Evolutionary conservation across 2,113 vertebrate genomes (phyloP).

Genomic region (Leucoraja erinaceus): DNA sequence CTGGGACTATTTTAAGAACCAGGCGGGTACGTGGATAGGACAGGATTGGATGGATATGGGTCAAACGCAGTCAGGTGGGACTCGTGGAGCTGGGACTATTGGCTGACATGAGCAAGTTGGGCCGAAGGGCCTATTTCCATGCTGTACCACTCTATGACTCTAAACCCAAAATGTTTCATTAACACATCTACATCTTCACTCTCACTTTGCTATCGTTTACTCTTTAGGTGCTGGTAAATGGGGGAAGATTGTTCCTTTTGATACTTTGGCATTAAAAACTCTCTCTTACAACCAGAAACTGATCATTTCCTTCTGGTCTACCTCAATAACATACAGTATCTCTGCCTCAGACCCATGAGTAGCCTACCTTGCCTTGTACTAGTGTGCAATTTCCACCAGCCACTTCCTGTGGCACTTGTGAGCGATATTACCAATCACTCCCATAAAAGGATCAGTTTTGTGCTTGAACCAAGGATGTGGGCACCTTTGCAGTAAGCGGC

Average conservation of each 20-base stretch:
- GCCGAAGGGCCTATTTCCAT: no score
- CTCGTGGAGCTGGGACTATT: no score
- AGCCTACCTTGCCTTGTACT: background rate
- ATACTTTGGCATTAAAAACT: background rate
- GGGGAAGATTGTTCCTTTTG: background rate
- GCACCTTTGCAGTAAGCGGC: no score
- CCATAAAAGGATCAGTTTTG: background rate
- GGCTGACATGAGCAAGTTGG: no score
- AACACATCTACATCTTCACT: background rate
- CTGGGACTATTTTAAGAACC: no score
- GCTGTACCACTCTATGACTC: no score
- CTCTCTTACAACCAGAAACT: background rate
- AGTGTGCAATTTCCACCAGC: background rate
- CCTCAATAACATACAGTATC: background rate
- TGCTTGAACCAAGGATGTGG: background rate
- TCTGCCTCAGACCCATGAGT: background rate
- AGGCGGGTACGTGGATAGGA: no score
- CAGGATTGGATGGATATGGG: no score
- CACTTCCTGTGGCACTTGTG: conserved; percentile 16
- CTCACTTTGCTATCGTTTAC: background rate
- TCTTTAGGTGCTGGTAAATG: background rate
- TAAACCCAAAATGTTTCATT: background rate
- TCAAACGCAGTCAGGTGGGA: no score
- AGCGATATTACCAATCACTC: background rate
- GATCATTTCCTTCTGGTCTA: background rate